Evolutionary conservation across 2,888 invertebrate species (phyloP), one percentile per base, ranked within the genome.

Genomic region (Deilephila porcellus): DNA sequence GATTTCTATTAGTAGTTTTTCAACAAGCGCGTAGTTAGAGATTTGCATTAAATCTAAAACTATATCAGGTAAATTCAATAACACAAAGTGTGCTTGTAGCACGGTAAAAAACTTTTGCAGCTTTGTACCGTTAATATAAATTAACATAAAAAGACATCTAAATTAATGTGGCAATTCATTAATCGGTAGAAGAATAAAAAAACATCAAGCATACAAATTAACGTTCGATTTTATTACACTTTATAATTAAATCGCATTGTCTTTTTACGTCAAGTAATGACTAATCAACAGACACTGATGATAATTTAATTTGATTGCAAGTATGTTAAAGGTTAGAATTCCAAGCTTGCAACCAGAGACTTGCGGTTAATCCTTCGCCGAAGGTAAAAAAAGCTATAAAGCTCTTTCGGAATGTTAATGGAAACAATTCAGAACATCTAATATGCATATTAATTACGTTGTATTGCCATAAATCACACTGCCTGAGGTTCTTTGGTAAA

Each of bases 261-360:
- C n/a, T 20, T 64, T 64, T 64, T 64, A 45, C 17, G 17, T 5
- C 20, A 25, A 67, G 34, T 59, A 53, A 29, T 60, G 70, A 56
- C 45, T 53, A 32, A 67, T 52, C 67, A 17, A 11, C 67, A 25
- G 67, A 45, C 25, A 32, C 34, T 71, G 20, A 60, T 59, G 37
- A 71, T 71, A 59, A 71, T 74, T 64, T 70, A 52, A 34, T 52
- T 59, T 70, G 59, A 25, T 59, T 64, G n/a, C 37, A 59, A 70
- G n/a, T 37, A 56, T 71, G 37, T 45, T 25, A 52, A 52, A 67
- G 67, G 52, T 52, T 52, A 52, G 52, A 67, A 52, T 67, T 52
- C 14, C 17, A 67, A 52, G 52, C 52, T 67, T 25, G 25, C 25
- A 25, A 25, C 1, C 17, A 25, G 67, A 52, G 25, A 45, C 25